phyloP scores from a whole-genome alignment of 1,140 invertebrate species.

The Trichonephila clavata region DNA sequence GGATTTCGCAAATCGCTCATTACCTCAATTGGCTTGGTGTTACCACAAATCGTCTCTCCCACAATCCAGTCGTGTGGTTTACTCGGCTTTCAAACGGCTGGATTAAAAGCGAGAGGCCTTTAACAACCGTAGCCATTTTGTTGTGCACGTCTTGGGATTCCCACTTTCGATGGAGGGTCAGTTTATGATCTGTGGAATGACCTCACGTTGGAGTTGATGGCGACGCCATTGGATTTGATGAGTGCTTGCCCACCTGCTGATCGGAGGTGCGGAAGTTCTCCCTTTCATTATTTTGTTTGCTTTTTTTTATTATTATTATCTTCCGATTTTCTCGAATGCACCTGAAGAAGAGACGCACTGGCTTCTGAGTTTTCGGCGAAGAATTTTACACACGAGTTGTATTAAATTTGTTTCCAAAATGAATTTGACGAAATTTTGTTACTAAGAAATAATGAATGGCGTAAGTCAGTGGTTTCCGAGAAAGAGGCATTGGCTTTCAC shows the following conservation, averaged over 20 bases:
- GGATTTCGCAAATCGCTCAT: constrained; percentile 34
- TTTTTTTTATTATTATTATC: neutral
- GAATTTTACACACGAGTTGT: too few relatives aligned
- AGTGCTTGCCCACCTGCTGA: constrained; percentile 64
- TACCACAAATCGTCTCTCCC: constrained; percentile 36
- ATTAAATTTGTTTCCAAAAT: too few relatives aligned
- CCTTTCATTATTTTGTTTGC: neutral
- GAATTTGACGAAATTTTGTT: too few relatives aligned
- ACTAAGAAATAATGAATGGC: too few relatives aligned
- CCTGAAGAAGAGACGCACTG: too few relatives aligned
- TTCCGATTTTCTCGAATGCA: neutral
- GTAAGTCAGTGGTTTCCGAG: too few relatives aligned
- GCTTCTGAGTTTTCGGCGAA: too few relatives aligned
- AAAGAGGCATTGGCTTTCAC: too few relatives aligned
- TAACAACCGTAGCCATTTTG: neutral
- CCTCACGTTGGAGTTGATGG: constrained; percentile 69
- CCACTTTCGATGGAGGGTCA: constrained; percentile 23
- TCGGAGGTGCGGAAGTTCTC: neutral
- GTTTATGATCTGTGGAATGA: constrained; percentile 70
- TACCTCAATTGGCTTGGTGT: neutral
- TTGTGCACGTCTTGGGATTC: neutral
- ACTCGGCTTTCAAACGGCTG: neutral
- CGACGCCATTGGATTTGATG: constrained; percentile 68
- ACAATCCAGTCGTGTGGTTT: neutral
- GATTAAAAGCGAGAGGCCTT: constrained; percentile 51